Base-by-base conservation (phyloP, 2,888 invertebrate genomes). In the Macaria notata region DNA sequence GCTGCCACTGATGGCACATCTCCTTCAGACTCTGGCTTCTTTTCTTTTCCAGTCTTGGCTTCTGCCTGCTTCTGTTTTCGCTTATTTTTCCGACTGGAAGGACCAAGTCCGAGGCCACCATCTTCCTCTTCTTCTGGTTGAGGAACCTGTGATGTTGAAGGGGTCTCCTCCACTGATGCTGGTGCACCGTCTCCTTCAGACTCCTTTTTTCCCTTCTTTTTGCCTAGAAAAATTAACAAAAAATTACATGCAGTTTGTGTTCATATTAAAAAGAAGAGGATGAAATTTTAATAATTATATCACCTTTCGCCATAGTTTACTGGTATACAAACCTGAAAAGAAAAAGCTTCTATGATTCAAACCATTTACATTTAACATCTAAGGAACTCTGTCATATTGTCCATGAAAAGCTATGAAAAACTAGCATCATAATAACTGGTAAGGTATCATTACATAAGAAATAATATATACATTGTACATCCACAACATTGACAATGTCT, bases 171-270 rank as follows among this genome's bases (percentile, higher is more conserved):
- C 7, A 62, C 44, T 29, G 56, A 29, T 1, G 56, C 19, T 19
- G 19, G 19, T 19, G 54, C 19, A 44, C 57, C 19, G 38, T 57
- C 42, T 8, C 44, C 41, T 39, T 41, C 47, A 36, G 36, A 56
- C 29, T 56, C 64, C 69, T 54, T 75, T 69, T 55, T 75, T 71
- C 61, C 72, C 47, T 75, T 76, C 46, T 76, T 76, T 58, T 75
- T 76, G n/a, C 73, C 73, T 70, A 60, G 54, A 63, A 53, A 59
- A 41, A 41, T 3, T 6, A 36, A 36, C 39, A 46, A 44, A 7
- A 7, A 4, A 36, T 36, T 4, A 36, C 4, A 36, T 19, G 19
- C 19, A 19, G 19, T 19, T 19, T 19, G 19, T 19, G 19, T 19
- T 19, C 2, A 19, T 2, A 19, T 19, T 19, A 19, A 19, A 19